phyloP scores from a whole-genome alignment of 2,888 invertebrate species.

The Perizoma affinitatum region DNA sequence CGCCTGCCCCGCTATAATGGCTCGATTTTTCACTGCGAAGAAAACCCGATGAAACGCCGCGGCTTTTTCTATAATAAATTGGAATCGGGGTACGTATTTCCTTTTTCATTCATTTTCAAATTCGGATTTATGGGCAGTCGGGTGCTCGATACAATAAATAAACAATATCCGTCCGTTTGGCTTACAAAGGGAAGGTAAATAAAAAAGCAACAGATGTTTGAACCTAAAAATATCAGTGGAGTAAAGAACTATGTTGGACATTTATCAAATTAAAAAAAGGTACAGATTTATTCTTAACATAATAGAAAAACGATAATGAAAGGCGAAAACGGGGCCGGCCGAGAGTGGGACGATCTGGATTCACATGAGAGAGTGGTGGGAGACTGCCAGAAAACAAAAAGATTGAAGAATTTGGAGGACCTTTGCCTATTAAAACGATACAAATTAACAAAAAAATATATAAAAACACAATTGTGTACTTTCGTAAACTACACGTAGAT shows the following conservation, averaged over 20 bases:
- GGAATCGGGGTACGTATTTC: slow-evolving; percentile 61
- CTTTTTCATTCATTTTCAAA: slow-evolving; percentile 50
- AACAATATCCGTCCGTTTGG: slow-evolving; percentile 39
- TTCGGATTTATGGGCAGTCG: slow-evolving; percentile 42
- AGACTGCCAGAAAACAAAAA: too few relatives aligned
- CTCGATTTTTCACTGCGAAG: slow-evolving; percentile 75
- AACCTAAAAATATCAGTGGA: neutral
- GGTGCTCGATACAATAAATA: slow-evolving; percentile 42
- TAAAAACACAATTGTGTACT: too few relatives aligned
- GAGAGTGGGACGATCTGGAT: too few relatives aligned
- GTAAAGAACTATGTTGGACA: neutral
- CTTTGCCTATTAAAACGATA: too few relatives aligned
- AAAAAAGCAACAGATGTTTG: slow-evolving; percentile 25
- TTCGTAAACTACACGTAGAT: too few relatives aligned
- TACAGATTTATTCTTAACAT: too few relatives aligned
- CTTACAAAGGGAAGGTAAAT: slow-evolving; percentile 29
- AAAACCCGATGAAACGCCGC: slow-evolving; percentile 67
- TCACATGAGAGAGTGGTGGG: too few relatives aligned
- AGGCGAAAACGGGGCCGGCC: too few relatives aligned
- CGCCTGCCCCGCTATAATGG: slow-evolving; percentile 60
- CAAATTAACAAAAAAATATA: too few relatives aligned
- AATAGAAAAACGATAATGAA: too few relatives aligned
- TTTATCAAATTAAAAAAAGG: neutral
- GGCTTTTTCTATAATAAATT: slow-evolving; percentile 69
- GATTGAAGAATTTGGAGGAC: too few relatives aligned